Percentiles rank a stretch among this genome's conserved stretches.
phyloP scores from a whole-genome alignment of 2,113 vertebrate genomes.

The Brevimyrus niger region DNA sequence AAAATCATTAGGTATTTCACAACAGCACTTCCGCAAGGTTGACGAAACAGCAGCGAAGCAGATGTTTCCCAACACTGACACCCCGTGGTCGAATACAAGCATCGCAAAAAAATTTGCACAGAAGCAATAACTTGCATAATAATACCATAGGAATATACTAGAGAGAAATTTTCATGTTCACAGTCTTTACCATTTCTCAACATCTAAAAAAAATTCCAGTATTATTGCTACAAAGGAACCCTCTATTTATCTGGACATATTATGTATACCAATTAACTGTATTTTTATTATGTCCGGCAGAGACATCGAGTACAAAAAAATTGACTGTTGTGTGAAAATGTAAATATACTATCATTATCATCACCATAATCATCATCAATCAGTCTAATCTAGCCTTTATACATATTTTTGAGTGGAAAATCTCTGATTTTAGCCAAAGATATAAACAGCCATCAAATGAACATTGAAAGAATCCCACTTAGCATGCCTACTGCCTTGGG shows the following conservation, averaged over 20 bases:
- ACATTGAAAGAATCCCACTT: not conserved
- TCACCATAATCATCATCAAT: not conserved
- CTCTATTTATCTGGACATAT: not conserved
- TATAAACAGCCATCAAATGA: not conserved
- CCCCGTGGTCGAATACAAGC: not conserved
- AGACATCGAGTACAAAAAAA: not conserved
- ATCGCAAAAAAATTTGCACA: not conserved
- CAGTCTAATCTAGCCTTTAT: not conserved
- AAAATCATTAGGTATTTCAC: not conserved
- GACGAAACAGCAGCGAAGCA: not conserved
- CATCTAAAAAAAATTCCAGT: not conserved
- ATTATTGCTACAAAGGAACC: not conserved
- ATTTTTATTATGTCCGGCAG: not conserved
- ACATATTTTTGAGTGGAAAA: not conserved
- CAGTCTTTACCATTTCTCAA: not conserved
- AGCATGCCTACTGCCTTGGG: not conserved
- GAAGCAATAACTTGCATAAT: not conserved
- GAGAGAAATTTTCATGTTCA: not conserved
- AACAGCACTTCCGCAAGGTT: not conserved
- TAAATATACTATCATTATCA: not conserved
- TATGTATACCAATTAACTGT: not conserved
- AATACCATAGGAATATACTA: not conserved
- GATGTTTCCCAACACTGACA: not conserved
- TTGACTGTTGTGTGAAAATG: not conserved
- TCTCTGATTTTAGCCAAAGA: not conserved